These are phyloP conservation scores for Typhlomys cinereus DNA, from an alignment of 2,113 vertebrate species.

Conservation along the genomic window DNA sequence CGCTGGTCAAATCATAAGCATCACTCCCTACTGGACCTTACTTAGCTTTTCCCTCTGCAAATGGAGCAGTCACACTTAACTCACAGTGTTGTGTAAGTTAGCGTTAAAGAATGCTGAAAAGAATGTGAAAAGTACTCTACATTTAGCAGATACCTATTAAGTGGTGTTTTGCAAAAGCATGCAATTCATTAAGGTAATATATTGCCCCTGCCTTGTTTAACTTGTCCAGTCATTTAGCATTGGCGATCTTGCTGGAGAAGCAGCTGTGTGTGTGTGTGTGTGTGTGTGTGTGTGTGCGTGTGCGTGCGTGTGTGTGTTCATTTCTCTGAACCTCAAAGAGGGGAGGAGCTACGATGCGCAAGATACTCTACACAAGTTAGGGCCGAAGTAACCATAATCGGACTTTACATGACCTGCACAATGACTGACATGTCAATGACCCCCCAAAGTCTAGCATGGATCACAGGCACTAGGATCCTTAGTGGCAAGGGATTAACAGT, in stretches of 20 bases:
- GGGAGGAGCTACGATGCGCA: no score
- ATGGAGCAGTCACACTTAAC: neutral
- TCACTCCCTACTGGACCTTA: neutral
- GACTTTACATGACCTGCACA: no score
- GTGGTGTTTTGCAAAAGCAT: neutral
- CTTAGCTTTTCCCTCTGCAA: neutral
- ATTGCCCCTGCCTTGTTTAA: neutral
- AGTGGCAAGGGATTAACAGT: no score
- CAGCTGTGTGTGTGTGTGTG: neutral
- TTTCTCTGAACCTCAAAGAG: neutral
- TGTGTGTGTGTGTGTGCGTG: neutral
- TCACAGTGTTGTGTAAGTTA: neutral
- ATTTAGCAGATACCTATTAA: neutral
- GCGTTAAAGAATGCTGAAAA: neutral
- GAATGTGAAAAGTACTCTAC: neutral
- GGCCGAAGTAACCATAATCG: no score
- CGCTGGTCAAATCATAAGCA: no score
- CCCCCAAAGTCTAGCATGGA: no score
- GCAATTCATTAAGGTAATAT: neutral
- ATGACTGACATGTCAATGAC: no score
- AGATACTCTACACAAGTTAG: no score
- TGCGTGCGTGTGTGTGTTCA: neutral
- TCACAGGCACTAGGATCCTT: no score
- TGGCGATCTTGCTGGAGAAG: neutral
- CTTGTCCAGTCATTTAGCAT: neutral